Conservation (phyloP, 2,888 invertebrate genomes). For the Limenitis camilla region DNA sequence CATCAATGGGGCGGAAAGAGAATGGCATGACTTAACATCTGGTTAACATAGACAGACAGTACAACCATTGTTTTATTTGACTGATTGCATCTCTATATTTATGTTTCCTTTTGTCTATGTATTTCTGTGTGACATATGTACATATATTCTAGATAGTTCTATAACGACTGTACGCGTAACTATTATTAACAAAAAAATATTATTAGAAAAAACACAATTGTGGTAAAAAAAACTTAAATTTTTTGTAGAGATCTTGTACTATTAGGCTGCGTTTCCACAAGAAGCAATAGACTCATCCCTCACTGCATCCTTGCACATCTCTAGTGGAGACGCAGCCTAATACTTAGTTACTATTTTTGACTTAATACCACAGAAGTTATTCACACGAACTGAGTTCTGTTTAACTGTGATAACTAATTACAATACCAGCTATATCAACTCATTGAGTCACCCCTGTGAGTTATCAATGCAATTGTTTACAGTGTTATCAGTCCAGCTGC, state of each 20-base stretch:
- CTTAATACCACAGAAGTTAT: too few relatives aligned
- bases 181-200: too few relatives aligned
- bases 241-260: too few relatives aligned
- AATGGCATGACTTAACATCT: conserved; percentile 14
- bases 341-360: too few relatives aligned
- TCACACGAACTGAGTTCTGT: too few relatives aligned
- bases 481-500: conserved; percentile 16
- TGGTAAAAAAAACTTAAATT: too few relatives aligned
- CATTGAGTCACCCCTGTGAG: conserved; percentile 7
- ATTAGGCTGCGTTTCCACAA: too few relatives aligned
- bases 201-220: too few relatives aligned
- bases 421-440: not conserved
- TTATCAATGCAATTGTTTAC: conserved; percentile 12
- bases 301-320: too few relatives aligned
- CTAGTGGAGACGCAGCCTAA: too few relatives aligned
- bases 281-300: too few relatives aligned
- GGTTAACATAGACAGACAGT: conserved; percentile 3
- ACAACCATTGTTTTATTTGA: conserved; percentile 14
- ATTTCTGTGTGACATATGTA: not conserved
- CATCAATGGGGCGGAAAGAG: conserved; percentile 14
- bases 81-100: conserved; percentile 1
- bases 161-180: too few relatives aligned
- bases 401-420: not conserved
- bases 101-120: not conserved
- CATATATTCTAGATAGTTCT: not conserved